Percentiles rank a stretch among this genome's conserved stretches.
These are phyloP conservation scores for Tokudaia muenninki DNA, from an alignment of 2,797 vertebrate species.

Conservation along the genomic window DNA sequence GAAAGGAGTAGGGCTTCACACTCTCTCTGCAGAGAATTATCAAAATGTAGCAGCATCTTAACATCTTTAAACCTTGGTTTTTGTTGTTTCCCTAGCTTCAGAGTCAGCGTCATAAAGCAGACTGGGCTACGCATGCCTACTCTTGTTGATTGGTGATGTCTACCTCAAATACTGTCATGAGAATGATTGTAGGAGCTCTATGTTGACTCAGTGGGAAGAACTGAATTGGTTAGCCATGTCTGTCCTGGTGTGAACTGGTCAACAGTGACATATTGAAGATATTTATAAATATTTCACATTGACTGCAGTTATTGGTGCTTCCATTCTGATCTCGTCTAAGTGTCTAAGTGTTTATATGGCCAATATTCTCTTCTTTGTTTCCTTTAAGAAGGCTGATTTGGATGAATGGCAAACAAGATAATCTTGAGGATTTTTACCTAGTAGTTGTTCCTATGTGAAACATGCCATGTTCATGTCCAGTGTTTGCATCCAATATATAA, in stretches of 20 bases:
- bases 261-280: not conserved
- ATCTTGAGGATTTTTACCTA: slow-evolving; percentile 5
- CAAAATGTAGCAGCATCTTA: not conserved
- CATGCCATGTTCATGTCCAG: not conserved
- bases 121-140: not conserved
- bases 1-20: not conserved
- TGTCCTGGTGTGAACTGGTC: not conserved
- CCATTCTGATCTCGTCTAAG: not conserved
- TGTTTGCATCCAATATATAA: slow-evolving; percentile 25
- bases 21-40: not conserved
- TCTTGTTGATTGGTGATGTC: not conserved
- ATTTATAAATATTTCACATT: not conserved
- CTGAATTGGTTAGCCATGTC: slow-evolving; percentile 53
- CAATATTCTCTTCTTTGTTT: slow-evolving; percentile 30
- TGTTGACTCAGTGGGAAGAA: not conserved
- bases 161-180: not conserved
- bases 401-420: not conserved
- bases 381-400: not conserved
- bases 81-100: not conserved
- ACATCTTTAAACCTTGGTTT: not conserved
- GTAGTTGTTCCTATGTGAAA: not conserved
- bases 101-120: not conserved
- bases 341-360: not conserved
- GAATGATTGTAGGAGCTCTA: not conserved
- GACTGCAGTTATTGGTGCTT: not conserved